Base-by-base conservation (phyloP, 2,888 invertebrate species). In the Orchesella flavescens region DNA sequence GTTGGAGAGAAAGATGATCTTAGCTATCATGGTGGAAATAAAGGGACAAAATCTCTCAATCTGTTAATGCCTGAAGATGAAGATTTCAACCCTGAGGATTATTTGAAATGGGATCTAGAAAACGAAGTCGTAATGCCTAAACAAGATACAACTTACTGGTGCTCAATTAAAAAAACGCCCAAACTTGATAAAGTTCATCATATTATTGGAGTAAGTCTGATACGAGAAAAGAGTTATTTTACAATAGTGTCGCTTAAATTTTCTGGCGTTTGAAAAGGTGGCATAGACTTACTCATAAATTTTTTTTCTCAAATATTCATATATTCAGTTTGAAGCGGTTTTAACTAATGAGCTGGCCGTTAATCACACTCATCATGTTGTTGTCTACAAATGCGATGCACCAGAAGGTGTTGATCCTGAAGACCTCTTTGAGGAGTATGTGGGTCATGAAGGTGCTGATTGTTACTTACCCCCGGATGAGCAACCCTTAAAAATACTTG, bases 111-210 rank as follows among this genome's bases (percentile, higher is more conserved):
- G 59, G 59, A 24, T 17, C 0, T 57, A 3, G 23, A 61, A 3
- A 5, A 23, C 7, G 46, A 71, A 24, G 53, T 55, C 5, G n/a
- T 17, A 19, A 81, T 81, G 81, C 75, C 81, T 0, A 44, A 71
- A 15, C 46, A 59, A 49, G 68, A 69, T 44, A 71, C 46, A 4
- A 49, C 75, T n/a, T 96, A 96, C 90, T 96, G 96, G 96, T 96
- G 96, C 90, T 96, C 95, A 90, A 94, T 96, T 83, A 94, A 95
- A 91, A n/a, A n/a, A n/a, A n/a, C n/a, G n/a, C 96, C 95, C 0
- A 90, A 91, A 0, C 89, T 95, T 0, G 19, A 34, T n/a, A 91
- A 91, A 0, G 91, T 90, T 19, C 95, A 95, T 89, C 96, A 96
- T 89, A 94, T 96, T 88, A 93, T 95, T 44, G 95, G 96, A 87